Base-by-base conservation (phyloP, 2,888 invertebrate species). In the Dryobota labecula region DNA sequence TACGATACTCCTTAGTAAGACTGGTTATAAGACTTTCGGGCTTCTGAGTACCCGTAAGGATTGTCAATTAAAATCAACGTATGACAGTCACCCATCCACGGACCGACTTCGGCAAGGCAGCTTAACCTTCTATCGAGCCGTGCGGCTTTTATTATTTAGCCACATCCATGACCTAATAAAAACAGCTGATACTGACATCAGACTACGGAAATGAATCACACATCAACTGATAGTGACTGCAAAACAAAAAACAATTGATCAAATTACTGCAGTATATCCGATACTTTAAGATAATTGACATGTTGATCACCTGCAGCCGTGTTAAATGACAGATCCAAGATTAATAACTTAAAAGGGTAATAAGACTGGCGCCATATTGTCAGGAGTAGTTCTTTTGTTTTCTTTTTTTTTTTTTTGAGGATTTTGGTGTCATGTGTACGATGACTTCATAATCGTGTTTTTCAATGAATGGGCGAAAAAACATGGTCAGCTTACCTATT, bases 221-320 rank as follows among this genome's bases (percentile, higher is more conserved):
- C 45, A 56, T 4, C 62, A n/a, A 27, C 33, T 24, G 47, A 38
- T 13, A 75, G 49, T 24, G 49, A 54, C 11, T 58, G 38, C 43
- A 30, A 63, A 58, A 75, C n/a, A 66, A 80, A 78, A 75, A 66
- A 63, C 70, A 66, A 54, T 36, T 65, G 70, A 76, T 82, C 68
- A 68, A 47, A 76, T 82, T 68, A 70, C 81, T 36, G 68, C 54
- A 57, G 43, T 76, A 43, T 18, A 82, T 30, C 36, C 57, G 70
- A 82, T 73, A 82, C 70, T 69, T 63, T 24, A 45, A 41, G 36
- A 11, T 81, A 76, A 82, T 79, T 82, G 82, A 54, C 72, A 38
- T 41, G 47, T 76, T 62, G 72, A 57, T 72, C 56, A 70, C 64
- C 70, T 76, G 64, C 27, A 49, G n/a, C 27, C 24, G 3, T 33